phyloP scores from a whole-genome alignment of 2,113 vertebrate genomes.

The Anser brachyrhynchus region DNA sequence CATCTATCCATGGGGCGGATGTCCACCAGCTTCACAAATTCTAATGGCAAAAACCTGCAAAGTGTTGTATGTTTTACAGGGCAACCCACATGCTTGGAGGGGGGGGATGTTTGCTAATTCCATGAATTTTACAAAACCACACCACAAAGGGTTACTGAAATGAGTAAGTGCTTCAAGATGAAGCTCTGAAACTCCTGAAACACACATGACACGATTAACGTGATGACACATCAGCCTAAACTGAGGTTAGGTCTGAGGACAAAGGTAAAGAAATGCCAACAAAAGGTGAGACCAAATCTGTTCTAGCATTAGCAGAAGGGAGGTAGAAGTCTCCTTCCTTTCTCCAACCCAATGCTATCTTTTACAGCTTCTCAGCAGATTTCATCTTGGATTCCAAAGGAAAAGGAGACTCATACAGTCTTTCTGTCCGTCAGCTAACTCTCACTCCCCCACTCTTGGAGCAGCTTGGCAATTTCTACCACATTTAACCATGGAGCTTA shows the following conservation, averaged over 20 bases:
- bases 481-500: not conserved
- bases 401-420: not conserved
- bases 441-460: not conserved
- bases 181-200: not conserved
- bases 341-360: not conserved
- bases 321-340: not conserved
- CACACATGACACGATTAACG: not conserved
- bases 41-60: not conserved
- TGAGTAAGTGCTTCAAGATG: not conserved
- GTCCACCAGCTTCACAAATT: not conserved
- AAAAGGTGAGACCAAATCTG: not conserved
- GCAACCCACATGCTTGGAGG: not conserved
- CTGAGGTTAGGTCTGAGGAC: not conserved
- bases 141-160: not conserved
- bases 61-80: not conserved
- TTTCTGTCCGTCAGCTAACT: not conserved
- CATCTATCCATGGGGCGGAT: rapidly evolving
- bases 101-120: not conserved
- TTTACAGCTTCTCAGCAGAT: not conserved
- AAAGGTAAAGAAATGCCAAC: not conserved
- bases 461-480: not conserved
- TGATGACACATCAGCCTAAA: not conserved
- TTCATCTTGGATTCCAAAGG: not conserved
- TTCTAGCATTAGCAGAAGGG: not conserved
- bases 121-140: not conserved